Base-by-base conservation (phyloP, 2,888 invertebrate genomes). In the Cantharis rustica region DNA sequence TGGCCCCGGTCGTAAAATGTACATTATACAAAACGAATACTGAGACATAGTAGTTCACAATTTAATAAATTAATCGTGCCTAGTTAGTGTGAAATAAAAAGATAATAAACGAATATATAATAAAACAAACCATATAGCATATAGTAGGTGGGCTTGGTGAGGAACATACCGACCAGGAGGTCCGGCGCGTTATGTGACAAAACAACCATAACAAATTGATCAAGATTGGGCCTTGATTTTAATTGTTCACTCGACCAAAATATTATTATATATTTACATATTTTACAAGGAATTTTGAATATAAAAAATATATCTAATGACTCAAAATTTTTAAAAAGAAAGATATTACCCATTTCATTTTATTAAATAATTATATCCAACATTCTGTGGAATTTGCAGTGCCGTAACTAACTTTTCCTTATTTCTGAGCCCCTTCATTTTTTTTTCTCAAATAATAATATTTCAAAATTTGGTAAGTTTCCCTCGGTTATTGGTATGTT, bases 131-230 rank as follows among this genome's bases (percentile, higher is more conserved):
- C 82, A 85, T 71, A 47, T 47, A 47, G 47, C 47, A 47, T 27
- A 20, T 85, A 86, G 86, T 86, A 86, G 87, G 87, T 87, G 86
- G 87, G 86, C 86, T 47, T 83, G 85, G 84, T 84, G 83, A 82
- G 84, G 85, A 83, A 84, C 83, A 83, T 83, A 81, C 84, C 86
- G 85, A 85, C 87, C 85, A 85, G 87, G 87, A 87, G 87, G 87
- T 87, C 87, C 82, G 86, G 84, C 87, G 84, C 86, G 87, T 87
- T 86, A 87, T 86, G 87, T 87, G 87, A 87, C 87, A 87, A 86
- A 86, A 87, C 86, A 85, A 86, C 86, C 87, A 86, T 86, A 86
- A 86, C 85, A 85, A 86, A 87, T 87, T 86, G 87, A 87, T 87
- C 87, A 87, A 87, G 87, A 87, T 86, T 86, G 85, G 85, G 85